Evolutionary conservation across 2,797 vertebrate species (phyloP).

Genomic region (Megalops cyprinoides): DNA sequence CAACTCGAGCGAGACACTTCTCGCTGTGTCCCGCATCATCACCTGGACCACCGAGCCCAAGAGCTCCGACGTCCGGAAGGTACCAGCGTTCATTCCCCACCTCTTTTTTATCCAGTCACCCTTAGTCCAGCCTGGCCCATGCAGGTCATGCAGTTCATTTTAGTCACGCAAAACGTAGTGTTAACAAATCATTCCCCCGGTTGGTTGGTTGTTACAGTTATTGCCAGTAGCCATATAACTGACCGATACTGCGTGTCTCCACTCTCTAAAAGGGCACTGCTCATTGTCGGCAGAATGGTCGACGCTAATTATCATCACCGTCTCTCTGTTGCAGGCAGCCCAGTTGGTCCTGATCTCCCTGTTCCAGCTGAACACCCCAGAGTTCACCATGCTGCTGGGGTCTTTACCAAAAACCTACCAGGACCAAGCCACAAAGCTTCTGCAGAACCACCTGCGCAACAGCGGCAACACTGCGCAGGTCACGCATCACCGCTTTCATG

Average conservation of each 20-base stretch:
- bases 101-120: too few species aligned
- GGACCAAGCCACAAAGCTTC: constrained; percentile 93
- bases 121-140: too few species aligned
- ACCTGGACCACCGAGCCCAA: constrained; percentile 97
- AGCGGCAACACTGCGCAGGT: constrained; percentile 73
- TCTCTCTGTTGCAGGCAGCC: constrained; percentile 78
- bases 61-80: constrained; percentile 95
- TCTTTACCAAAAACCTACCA: constrained; percentile 97
- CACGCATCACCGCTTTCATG: too few species aligned
- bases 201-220: too few species aligned
- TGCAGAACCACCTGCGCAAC: constrained; percentile 94
- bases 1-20: constrained; percentile 94
- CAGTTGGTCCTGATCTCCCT: constrained; percentile 92
- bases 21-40: constrained; percentile 95
- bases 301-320: constrained; percentile 30
- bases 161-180: too few species aligned
- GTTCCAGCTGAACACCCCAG: constrained; percentile 96
- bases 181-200: too few species aligned
- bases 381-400: constrained; percentile 95
- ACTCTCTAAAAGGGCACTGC: too few species aligned
- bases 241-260: too few species aligned
- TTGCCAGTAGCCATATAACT: too few species aligned
- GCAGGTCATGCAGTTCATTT: too few species aligned
- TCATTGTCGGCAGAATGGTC: too few species aligned
- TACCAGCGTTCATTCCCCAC: constrained; percentile 50